A percentile compares a stretch with the other conserved stretches of the same genome.
These are phyloP conservation scores for Neoascia interrupta DNA, from an alignment of 2,888 invertebrate species.

Conservation along the genomic window DNA sequence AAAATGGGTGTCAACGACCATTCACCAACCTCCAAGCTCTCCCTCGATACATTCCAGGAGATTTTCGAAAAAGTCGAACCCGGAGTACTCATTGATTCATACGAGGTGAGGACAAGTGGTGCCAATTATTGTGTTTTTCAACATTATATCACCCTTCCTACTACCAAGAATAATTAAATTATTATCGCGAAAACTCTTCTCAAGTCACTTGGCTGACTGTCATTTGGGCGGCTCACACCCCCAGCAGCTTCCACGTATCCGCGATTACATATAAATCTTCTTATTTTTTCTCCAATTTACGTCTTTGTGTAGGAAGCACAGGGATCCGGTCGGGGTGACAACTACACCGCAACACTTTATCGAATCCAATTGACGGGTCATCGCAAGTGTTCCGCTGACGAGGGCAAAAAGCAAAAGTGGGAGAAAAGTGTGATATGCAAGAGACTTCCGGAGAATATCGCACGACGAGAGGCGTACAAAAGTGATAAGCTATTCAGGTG, in stretches of 20 bases:
- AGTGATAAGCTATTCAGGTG: constrained; percentile 85
- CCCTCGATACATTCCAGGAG: constrained; percentile 82
- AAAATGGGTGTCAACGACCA: constrained; percentile 72
- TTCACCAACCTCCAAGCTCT: constrained; percentile 75
- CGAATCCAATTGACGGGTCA: constrained; percentile 83
- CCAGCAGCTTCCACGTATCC: neutral
- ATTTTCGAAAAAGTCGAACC: constrained; percentile 82
- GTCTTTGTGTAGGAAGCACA: constrained; percentile 81
- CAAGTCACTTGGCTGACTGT: constrained; percentile 5
- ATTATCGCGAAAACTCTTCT: too few relatives aligned
- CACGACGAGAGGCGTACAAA: constrained; percentile 85
- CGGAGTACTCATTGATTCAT: constrained; percentile 81
- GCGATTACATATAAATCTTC: neutral
- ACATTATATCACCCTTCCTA: constrained; percentile 31
- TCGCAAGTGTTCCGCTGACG: constrained; percentile 71
- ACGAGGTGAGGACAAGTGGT: constrained; percentile 79
- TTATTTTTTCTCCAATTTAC: constrained; percentile 25
- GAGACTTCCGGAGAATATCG: constrained; percentile 84
- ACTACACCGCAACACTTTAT: constrained; percentile 87
- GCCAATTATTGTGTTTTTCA: neutral
- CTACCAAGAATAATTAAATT: too few relatives aligned
- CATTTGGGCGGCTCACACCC: constrained; percentile 29
- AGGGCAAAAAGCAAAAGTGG: constrained; percentile 81
- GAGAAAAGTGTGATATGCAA: constrained; percentile 85
- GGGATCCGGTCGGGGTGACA: constrained; percentile 87